phyloP scores from a whole-genome alignment of 2,888 invertebrate genomes.

The Dexiosoma caninum region DNA sequence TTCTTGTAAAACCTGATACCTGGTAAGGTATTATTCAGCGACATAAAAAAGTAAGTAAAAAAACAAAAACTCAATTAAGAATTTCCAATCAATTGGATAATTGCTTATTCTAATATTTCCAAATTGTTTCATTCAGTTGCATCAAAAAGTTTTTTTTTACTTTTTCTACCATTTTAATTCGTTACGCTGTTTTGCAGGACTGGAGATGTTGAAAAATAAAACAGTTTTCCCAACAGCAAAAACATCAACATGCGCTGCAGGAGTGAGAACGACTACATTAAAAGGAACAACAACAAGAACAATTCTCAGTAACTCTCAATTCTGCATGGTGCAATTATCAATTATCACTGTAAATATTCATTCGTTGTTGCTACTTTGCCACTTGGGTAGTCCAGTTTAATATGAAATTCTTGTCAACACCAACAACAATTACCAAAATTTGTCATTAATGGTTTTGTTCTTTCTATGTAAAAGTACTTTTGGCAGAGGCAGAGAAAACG shows the following conservation, averaged over 20 bases:
- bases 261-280: not conserved
- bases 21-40: too few species aligned
- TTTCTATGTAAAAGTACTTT: not conserved
- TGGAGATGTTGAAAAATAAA: slow-evolving; percentile 3
- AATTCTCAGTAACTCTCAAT: slow-evolving; percentile 11
- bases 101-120: slow-evolving; percentile 6
- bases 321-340: slow-evolving; percentile 61
- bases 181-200: not conserved
- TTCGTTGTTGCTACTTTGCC: slow-evolving; percentile 69
- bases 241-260: slow-evolving; percentile 18
- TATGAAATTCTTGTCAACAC: not conserved
- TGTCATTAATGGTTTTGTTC: too few species aligned
- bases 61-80: slow-evolving; percentile 26
- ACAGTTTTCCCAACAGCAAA: not conserved
- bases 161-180: slow-evolving; percentile 4
- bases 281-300: not conserved
- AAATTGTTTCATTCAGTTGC: slow-evolving; percentile 26
- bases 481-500: not conserved
- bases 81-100: slow-evolving; percentile 21
- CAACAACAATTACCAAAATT: not conserved
- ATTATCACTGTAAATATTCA: slow-evolving; percentile 68
- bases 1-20: too few species aligned
- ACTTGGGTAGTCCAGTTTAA: slow-evolving; percentile 66
- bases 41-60: too few species aligned
- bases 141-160: slow-evolving; percentile 1